Evolutionary conservation across 1,140 invertebrate genomes (phyloP).

Genomic region (Papilio polytes): DNA sequence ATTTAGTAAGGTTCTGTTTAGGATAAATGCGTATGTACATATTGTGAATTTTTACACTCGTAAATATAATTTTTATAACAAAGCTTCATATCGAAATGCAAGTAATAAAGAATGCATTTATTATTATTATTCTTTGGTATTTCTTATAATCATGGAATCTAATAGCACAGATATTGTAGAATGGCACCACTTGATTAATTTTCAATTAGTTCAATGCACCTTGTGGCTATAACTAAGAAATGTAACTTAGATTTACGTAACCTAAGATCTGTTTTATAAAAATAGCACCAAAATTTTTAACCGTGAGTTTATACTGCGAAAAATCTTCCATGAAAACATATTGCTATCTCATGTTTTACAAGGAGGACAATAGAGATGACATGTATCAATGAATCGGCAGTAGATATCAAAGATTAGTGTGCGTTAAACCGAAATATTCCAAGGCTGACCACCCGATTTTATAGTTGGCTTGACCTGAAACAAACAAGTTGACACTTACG

Average conservation of each 20-base stretch:
- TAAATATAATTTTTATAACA: not conserved
- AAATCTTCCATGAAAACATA: not conserved
- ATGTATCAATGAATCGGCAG: not conserved
- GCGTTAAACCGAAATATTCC: slow-evolving; percentile 60
- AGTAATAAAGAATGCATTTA: not conserved
- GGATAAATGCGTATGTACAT: too few species aligned
- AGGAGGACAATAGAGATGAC: not conserved
- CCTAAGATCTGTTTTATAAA: not conserved
- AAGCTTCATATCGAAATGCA: not conserved
- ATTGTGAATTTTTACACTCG: too few species aligned
- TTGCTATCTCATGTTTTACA: not conserved
- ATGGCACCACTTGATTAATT: not conserved
- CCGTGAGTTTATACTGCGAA: not conserved
- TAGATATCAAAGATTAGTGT: not conserved
- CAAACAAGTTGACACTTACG: slow-evolving; percentile 37
- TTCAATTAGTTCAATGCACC: not conserved
- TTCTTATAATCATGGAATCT: not conserved
- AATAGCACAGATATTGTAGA: not conserved
- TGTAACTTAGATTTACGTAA: not conserved
- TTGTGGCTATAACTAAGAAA: not conserved
- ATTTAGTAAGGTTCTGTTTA: too few species aligned
- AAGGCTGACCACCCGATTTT: slow-evolving; percentile 54
- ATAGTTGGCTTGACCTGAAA: slow-evolving; percentile 68
- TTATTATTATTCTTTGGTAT: slow-evolving; percentile 8
- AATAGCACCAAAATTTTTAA: slow-evolving; percentile 9